Conservation (phyloP, 1,140 invertebrate species). For the Drosophila novamexicana region DNA sequence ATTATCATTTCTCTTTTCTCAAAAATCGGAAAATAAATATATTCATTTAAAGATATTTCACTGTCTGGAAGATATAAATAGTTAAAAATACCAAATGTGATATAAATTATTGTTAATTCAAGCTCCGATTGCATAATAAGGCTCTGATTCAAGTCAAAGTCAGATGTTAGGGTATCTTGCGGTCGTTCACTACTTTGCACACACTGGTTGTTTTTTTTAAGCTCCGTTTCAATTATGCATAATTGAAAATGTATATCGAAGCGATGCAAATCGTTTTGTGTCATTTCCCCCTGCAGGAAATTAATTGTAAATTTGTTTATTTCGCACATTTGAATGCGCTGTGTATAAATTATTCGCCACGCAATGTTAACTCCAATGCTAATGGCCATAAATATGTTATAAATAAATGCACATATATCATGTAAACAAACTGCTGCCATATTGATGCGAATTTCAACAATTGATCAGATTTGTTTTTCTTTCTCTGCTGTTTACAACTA, state of each 20-base stretch:
- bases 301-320: slow-evolving; percentile 75
- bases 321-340: slow-evolving; percentile 11
- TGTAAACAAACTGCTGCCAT: slow-evolving; percentile 3
- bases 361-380: slow-evolving; percentile 5
- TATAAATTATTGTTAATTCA: too few species aligned
- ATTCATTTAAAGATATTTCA: too few species aligned
- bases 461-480: not conserved
- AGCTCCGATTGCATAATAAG: too few species aligned
- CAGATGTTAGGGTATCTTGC: not conserved
- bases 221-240: slow-evolving; percentile 59
- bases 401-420: slow-evolving; percentile 2
- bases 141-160: too few species aligned
- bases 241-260: slow-evolving; percentile 24
- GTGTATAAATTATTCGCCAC: slow-evolving; percentile 21
- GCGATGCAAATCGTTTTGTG: slow-evolving; percentile 33
- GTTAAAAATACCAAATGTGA: too few species aligned
- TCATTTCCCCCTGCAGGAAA: slow-evolving; percentile 65
- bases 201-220: slow-evolving; percentile 5
- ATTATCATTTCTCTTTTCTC: too few species aligned
- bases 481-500: not conserved
- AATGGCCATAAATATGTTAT: slow-evolving; percentile 12
- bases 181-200: not conserved
- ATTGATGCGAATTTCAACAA: slow-evolving; percentile 44
- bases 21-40: too few species aligned
- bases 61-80: too few species aligned